Conservation (phyloP, 2,113 vertebrate species). For the Sorex fumeus region DNA sequence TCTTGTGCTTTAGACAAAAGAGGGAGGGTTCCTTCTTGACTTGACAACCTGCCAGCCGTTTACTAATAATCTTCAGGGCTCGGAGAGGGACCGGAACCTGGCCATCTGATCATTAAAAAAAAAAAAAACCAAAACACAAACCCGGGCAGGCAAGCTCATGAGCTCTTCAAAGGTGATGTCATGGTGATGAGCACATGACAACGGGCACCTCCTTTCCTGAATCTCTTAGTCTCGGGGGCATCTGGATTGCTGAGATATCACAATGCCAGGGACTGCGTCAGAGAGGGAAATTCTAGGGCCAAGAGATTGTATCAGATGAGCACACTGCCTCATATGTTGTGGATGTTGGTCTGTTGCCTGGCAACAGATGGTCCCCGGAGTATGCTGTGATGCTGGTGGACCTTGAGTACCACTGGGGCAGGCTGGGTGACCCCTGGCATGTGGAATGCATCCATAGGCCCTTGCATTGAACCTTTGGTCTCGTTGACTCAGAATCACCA, state of each 20-base stretch:
- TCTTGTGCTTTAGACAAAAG: background rate
- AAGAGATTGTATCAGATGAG: no score
- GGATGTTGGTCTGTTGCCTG: no score
- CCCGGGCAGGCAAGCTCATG: background rate
- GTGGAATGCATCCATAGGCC: no score
- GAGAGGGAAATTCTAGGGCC: background rate
- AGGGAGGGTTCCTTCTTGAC: background rate
- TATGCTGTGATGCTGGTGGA: no score
- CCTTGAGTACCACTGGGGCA: no score
- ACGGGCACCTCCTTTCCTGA: background rate
- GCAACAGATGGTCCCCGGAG: no score
- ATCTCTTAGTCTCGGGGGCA: background rate
- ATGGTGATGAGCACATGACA: background rate
- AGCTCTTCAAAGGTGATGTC: background rate
- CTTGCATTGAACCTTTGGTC: no score
- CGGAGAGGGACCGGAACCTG: slow-evolving; percentile 7
- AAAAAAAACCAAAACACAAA: background rate
- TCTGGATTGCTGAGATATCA: background rate
- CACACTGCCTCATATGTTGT: no score
- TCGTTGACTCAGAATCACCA: no score
- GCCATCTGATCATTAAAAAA: slow-evolving; percentile 2
- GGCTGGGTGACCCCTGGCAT: no score
- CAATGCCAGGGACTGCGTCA: background rate
- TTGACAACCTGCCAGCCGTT: slow-evolving; percentile 33
- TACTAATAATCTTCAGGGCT: slow-evolving; percentile 9